Conservation (phyloP, 1,140 invertebrate genomes). For the Drosophila pectinifera region DNA sequence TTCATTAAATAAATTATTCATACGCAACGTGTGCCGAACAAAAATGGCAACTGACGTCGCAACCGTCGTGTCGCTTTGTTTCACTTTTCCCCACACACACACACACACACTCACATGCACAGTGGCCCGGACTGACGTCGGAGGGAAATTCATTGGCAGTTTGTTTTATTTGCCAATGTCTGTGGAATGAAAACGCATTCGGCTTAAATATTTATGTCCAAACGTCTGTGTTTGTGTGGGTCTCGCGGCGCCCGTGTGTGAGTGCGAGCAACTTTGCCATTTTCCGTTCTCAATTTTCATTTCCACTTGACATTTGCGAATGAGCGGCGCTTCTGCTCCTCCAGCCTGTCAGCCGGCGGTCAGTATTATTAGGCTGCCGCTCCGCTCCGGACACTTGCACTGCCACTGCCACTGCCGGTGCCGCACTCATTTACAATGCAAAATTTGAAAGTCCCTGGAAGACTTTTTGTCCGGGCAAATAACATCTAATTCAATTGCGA, state of each 20-base stretch:
- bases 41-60: conserved; percentile 70
- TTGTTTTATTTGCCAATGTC: conserved; percentile 78
- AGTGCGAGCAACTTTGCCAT: conserved; percentile 13
- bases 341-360: not conserved
- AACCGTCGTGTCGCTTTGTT: conserved; percentile 60
- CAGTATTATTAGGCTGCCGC: conserved; percentile 24
- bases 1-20: conserved; percentile 85
- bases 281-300: conserved; percentile 41
- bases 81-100: conserved; percentile 59
- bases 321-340: conserved; percentile 22
- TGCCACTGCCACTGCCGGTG: not conserved
- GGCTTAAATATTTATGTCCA: conserved; percentile 81
- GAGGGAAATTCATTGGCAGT: conserved; percentile 63
- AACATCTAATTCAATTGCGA: conserved; percentile 61
- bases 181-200: conserved; percentile 83
- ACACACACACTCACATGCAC: conserved; percentile 12
- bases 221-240: conserved; percentile 80
- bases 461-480: conserved; percentile 56
- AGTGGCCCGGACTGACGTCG: conserved; percentile 10
- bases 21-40: conserved; percentile 78
- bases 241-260: conserved; percentile 8
- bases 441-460: conserved; percentile 44
- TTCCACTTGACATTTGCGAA: conserved; percentile 59
- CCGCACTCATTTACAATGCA: conserved; percentile 14
- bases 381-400: not conserved